Evolutionary conservation across 2,113 vertebrate species (phyloP), one percentile per base, ranked within the genome.

Genomic region (Rhinopomastus cyanomelas): DNA sequence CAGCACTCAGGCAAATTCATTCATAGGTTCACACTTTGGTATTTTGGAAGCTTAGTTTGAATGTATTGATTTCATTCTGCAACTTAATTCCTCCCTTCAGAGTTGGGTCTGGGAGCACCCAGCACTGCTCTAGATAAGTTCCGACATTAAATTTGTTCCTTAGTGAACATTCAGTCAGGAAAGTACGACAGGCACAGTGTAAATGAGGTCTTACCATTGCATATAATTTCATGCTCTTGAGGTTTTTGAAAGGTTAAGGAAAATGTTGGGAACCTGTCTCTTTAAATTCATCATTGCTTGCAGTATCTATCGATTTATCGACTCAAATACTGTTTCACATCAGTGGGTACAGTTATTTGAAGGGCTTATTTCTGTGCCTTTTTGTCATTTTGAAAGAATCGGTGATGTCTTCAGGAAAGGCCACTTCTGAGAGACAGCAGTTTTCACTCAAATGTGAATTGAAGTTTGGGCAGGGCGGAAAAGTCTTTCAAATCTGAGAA

Each of bases 171-270:
- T 6, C 25, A 80, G 29, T 64, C 36, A 59, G 48, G 44, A 80
- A 27, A 80, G 11, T 16, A 9, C 42, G 14, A 71, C 20, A 66
- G 49, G 34, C n/a, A 62, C 17, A 51, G 19, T 66, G n/a, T 65
- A 79, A 81, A 18, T 57, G 34, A 25, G n/a, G 29, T 52, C 91
- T 85, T 73, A 80, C 12, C 53, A 59, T 77, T 90, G 36, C 3
- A 26, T 83, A 62, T 52, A 46, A 83, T 76, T 85, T 92, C 52
- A 93, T 61, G 60, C 15, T 73, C 17, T 32, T 62, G 52, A 80
- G 68, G 46, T 71, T 92, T 92, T 83, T 83, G 68, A 74, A 89
- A 85, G 52, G 10, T 64, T 85, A 80, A 69, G 30, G 46, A 84
- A 81, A 68, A 65, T 39, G 6, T 72, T 64, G 23, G 22, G 34